Conservation (phyloP, 2,113 vertebrate genomes). For the Charina bottae region DNA sequence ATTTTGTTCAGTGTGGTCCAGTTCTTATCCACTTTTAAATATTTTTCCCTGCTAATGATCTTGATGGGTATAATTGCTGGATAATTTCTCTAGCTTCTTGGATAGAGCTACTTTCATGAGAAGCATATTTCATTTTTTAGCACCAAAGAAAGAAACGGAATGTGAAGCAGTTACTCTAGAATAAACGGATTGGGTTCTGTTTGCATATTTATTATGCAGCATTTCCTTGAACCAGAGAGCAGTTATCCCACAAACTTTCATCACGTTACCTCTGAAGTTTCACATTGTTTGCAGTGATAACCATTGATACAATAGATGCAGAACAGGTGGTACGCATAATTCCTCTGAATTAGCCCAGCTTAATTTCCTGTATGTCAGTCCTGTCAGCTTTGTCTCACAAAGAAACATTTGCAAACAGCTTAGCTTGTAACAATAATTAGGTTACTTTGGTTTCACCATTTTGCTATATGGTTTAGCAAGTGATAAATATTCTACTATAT, state of each 20-base stretch:
- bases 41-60: neutral
- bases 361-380: neutral
- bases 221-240: neutral
- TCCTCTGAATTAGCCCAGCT: neutral
- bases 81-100: neutral
- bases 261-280: constrained; percentile 2
- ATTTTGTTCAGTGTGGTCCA: neutral
- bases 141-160: neutral
- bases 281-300: neutral
- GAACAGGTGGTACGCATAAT: neutral
- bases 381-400: constrained; percentile 19
- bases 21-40: constrained; percentile 3
- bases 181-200: neutral
- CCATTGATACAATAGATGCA: neutral
- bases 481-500: neutral
- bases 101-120: neutral
- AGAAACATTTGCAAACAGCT: constrained; percentile 27
- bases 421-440: neutral
- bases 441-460: neutral
- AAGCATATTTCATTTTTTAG: neutral
- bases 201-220: neutral
- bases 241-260: constrained; percentile 22
- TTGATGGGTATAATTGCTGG: constrained; percentile 20
- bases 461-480: neutral
- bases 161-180: neutral